Evolutionary conservation across 2,113 vertebrate genomes (phyloP).

Genomic region (Aleadryas rufinucha): DNA sequence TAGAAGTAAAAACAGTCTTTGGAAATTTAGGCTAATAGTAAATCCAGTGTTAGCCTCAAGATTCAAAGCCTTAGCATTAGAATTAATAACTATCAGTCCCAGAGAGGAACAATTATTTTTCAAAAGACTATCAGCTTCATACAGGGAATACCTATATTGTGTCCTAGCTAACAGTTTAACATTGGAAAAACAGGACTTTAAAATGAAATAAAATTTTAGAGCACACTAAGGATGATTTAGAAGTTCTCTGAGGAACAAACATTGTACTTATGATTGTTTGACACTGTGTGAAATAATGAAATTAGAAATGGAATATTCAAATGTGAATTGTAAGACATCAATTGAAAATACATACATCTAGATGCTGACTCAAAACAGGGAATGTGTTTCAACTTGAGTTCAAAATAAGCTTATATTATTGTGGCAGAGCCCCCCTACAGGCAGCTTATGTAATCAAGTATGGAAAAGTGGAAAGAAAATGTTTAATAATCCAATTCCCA

Average conservation of each 20-base stretch:
- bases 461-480: rapidly evolving
- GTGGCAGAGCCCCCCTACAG: not conserved
- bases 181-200: not conserved
- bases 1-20: not conserved
- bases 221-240: not conserved
- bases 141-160: not conserved
- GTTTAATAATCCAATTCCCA: not conserved
- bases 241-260: slow-evolving; percentile 8
- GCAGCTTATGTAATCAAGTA: not conserved
- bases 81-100: slow-evolving; percentile 26
- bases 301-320: slow-evolving; percentile 2
- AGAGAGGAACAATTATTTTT: not conserved
- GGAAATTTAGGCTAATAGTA: not conserved
- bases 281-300: not conserved
- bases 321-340: not conserved
- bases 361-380: not conserved
- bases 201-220: slow-evolving; percentile 24
- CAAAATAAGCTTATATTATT: not conserved
- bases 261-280: not conserved
- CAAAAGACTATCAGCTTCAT: not conserved
- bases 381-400: not conserved
- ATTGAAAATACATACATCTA: not conserved
- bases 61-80: not conserved
- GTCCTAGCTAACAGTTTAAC: slow-evolving; percentile 6
- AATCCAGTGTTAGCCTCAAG: not conserved